Base-by-base conservation (phyloP, 2,797 vertebrate species). In the Mormyrus proboscirostris region DNA sequence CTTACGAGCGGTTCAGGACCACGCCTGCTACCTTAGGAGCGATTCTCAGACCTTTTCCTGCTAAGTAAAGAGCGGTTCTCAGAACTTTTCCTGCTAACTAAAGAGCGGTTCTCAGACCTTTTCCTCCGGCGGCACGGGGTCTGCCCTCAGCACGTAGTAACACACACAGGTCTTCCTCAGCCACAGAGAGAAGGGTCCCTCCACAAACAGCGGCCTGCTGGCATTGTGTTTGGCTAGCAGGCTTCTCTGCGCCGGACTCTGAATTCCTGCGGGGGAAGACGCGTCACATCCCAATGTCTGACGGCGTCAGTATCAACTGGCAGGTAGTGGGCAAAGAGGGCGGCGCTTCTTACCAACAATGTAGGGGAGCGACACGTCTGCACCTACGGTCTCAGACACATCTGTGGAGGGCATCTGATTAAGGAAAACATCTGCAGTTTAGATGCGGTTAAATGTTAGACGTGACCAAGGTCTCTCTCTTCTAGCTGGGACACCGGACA, bases 101-200 rank as follows among this genome's bases (percentile, higher is more conserved):
- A 29, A 29, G 29, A 29, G 29, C 29, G 1, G 10, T 22, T 47
- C 79, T n/a, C 91, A 65, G 69, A 97, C 97, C 96, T 94, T 93
- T 87, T 96, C 94, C 0, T 95, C 92, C 0, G 92, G 94, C 0
- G 95, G 95, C 0, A 92, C 57, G 4, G 96, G 95, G 89, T 99
- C 97, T 0, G 97, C 97, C 90, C 97, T 94, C 73, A 99, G 96
- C 76, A 98, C 29, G 25, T 98, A 97, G 93, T 98, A 98, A 89
- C 96, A 91, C 8, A 97, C 94, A 57, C 96, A 97, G 0, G 93
- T 97, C 87, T 94, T 93, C 47, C 93, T 96, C n/a, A 99, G 95
- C 97, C 98, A 98, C 89, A 98, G 93, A 0, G 96, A 96, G 90
- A 97, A 97, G 0, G 98, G 98, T 0, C 98, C 98, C 92, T 98